These are phyloP conservation scores for Cantharis flavilabris DNA, from an alignment of 2,888 invertebrate species.

Conservation along the genomic window DNA sequence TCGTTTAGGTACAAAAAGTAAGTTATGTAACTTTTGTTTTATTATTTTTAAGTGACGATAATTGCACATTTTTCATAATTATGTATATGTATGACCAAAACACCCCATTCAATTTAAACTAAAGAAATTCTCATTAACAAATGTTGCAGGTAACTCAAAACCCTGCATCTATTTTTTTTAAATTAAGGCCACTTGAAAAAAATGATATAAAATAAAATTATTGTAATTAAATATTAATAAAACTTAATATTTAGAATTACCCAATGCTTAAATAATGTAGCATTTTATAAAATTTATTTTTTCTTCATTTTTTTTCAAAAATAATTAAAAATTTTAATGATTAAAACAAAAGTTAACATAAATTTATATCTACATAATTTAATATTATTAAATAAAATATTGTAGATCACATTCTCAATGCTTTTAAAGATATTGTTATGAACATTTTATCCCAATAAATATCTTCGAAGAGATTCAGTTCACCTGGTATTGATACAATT, in stretches of 20 bases:
- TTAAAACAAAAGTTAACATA: slow-evolving; percentile 5
- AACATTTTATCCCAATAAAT: slow-evolving; percentile 12
- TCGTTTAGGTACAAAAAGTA: neutral
- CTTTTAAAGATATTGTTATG: slow-evolving; percentile 20
- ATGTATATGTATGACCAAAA: neutral
- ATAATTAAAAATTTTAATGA: neutral
- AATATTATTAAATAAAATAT: slow-evolving; percentile 12
- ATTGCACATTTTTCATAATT: neutral
- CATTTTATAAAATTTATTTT: neutral
- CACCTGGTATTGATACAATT: slow-evolving; percentile 13
- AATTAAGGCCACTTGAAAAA: neutral
- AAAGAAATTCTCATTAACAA: neutral
- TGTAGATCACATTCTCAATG: slow-evolving; percentile 26
- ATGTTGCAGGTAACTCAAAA: neutral
- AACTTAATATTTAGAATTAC: neutral
- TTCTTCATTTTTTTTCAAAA: neutral
- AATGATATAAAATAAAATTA: neutral
- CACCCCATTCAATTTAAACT: neutral
- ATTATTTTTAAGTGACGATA: neutral
- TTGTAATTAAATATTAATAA: neutral
- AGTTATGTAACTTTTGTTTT: neutral
- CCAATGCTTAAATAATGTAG: neutral
- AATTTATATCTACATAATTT: slow-evolving; percentile 4
- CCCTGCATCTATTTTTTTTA: neutral
- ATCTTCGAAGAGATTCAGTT: slow-evolving; percentile 16